Evolutionary conservation across 2,888 invertebrate genomes (phyloP), one percentile per base, ranked within the genome.

Genomic region (Zygothrica quintamaculata): DNA sequence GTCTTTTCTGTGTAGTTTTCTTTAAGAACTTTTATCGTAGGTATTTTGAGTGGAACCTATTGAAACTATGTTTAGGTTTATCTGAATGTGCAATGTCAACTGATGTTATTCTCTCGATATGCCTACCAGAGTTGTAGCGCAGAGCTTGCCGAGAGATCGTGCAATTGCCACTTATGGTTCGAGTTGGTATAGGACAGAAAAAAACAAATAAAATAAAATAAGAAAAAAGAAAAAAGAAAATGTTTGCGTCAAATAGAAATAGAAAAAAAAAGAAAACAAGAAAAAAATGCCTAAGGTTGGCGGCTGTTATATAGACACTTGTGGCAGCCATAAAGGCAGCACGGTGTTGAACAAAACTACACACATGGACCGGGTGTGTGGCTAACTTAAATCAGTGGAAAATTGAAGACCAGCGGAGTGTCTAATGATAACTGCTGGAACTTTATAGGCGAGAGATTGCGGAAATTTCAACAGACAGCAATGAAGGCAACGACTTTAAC

Each of bases 401-500:
- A 82, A 85, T 85, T 85, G 84, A 82, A 77, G 77, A 65, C 66
- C 68, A 48, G 68, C 68, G 43, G 56, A 56, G 59, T 75, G 84
- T 79, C 84, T 85, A 84, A 84, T 82, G 82, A 85, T 82, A 82
- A 82, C 80, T 85, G 73, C 77, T 56, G 79, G 65, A 81, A 71
- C 79, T 71, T 78, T 78, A 64, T 64, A 84, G 85, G 85, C 80
- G 85, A 76, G 79, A 81, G 85, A 81, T 81, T 85, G 85, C 76
- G 79, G 65, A 77, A 81, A 84, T 70, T 84, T 75, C 58, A 57
- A 67, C n/a, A n/a, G 62, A 52, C 78, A 47, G 46, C 31, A 50
- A 44, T 53, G 64, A 58, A 53, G 61, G 53, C 73, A 67, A 52
- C 47, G 43, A 42, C 46, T 60, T n/a, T 36, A 65, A 56, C 71